These are phyloP conservation scores for Globia sparganii DNA, from an alignment of 2,888 invertebrate species.

Conservation along the genomic window DNA sequence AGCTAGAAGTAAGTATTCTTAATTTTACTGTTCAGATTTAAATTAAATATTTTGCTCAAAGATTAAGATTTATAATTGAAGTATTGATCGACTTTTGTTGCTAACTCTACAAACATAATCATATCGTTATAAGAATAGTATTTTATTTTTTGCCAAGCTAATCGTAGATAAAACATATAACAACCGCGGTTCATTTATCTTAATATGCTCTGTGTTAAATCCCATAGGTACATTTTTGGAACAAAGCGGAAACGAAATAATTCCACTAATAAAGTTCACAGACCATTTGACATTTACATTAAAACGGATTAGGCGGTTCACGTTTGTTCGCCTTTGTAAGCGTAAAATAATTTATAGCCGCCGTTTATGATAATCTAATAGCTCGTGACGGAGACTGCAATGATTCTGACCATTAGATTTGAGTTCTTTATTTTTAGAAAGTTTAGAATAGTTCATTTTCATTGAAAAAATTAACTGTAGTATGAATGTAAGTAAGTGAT, in stretches of 20 bases:
- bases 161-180: not conserved
- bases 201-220: not conserved
- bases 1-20: not conserved
- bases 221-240: conserved; percentile 3
- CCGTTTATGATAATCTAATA: conserved; percentile 37
- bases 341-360: conserved; percentile 27
- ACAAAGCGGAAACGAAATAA: conserved; percentile 27
- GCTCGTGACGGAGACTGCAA: conserved; percentile 14
- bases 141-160: not conserved
- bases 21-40: not conserved
- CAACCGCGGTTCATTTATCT: not conserved
- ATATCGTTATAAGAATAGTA: not conserved
- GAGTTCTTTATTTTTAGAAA: not conserved
- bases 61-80: not conserved
- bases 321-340: conserved; percentile 25
- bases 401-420: conserved; percentile 14
- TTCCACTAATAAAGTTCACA: conserved; percentile 30
- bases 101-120: not conserved
- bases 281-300: conserved; percentile 39
- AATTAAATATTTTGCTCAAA: too few species aligned
- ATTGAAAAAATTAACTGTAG: not conserved
- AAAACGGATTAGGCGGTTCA: conserved; percentile 30
- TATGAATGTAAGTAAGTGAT: not conserved
- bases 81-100: not conserved
- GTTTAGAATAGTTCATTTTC: not conserved